phyloP scores from a whole-genome alignment of 2,888 invertebrate genomes.

The Onthophagus sagittarius region DNA sequence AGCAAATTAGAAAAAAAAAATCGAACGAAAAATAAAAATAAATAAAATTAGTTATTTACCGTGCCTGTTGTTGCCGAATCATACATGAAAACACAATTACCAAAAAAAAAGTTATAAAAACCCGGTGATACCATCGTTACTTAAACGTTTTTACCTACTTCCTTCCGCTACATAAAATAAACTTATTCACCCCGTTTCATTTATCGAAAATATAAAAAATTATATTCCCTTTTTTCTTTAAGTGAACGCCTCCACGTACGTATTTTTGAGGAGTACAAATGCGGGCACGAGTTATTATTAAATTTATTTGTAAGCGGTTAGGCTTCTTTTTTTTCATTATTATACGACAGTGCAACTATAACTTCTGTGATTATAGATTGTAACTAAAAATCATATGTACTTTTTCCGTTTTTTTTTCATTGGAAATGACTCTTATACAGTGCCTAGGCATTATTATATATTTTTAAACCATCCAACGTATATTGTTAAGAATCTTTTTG shows the following conservation, averaged over 20 bases:
- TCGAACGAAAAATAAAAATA: background rate
- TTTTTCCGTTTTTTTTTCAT: constrained; percentile 32
- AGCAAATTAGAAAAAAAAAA: constrained; percentile 16
- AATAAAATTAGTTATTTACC: constrained; percentile 43
- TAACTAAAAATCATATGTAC: constrained; percentile 41
- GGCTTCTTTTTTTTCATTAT: constrained; percentile 12
- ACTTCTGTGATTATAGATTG: constrained; percentile 46
- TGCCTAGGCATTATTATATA: constrained; percentile 48
- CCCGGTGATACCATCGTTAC: background rate
- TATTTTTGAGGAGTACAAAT: constrained; percentile 9
- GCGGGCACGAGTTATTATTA: background rate
- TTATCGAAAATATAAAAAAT: constrained; percentile 21
- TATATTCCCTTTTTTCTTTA: constrained; percentile 19
- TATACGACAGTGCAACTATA: constrained; percentile 38
- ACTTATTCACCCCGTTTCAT: constrained; percentile 19
- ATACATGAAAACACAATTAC: constrained; percentile 37
- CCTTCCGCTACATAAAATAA: constrained; percentile 2
- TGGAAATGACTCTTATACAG: constrained; percentile 42
- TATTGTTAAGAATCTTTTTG: constrained; percentile 38
- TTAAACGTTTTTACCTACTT: constrained; percentile 17
- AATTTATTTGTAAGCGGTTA: constrained; percentile 2
- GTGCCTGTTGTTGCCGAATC: constrained; percentile 44
- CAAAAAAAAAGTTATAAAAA: constrained; percentile 24
- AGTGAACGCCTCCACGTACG: constrained; percentile 20
- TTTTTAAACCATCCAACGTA: constrained; percentile 45